A percentile compares a stretch with the other conserved stretches of the same genome.
Evolutionary conservation across 2,113 vertebrate genomes (phyloP).

Genomic region (Morphnarchus princeps): DNA sequence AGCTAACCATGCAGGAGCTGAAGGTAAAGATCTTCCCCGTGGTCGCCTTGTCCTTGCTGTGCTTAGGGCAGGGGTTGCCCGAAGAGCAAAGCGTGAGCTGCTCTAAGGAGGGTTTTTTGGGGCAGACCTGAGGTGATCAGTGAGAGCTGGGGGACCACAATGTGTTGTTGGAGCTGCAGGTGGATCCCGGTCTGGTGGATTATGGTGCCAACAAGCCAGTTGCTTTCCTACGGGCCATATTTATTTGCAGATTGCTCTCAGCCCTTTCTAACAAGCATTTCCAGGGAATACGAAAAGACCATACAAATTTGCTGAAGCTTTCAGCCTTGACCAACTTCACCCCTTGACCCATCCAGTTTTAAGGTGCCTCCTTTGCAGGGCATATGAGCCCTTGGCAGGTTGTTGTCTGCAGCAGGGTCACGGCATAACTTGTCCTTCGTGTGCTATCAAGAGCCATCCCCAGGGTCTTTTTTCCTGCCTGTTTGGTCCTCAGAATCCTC

Average conservation of each 20-base stretch:
- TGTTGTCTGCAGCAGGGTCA: background rate
- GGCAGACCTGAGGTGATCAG: background rate
- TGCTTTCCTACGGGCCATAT: rapidly evolving
- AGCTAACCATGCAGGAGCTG: constrained; percentile 96
- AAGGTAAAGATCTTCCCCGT: constrained; percentile 75
- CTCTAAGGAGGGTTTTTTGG: background rate
- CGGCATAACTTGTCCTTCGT: background rate
- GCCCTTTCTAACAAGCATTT: background rate
- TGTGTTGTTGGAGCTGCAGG: background rate
- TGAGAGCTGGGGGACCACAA: rapidly evolving
- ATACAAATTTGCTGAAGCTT: background rate
- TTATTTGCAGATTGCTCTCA: background rate
- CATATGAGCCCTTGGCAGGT: background rate
- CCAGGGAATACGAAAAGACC: background rate
- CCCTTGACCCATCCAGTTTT: background rate
- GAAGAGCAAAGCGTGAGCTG: background rate
- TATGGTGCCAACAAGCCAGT: background rate
- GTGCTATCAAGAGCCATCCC: background rate
- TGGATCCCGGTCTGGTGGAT: background rate
- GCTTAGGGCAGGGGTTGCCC: background rate
- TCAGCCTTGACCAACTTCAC: background rate
- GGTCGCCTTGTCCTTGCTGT: rapidly evolving
- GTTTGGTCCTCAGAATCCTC: background rate
- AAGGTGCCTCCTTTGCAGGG: background rate
- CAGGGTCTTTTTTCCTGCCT: background rate